Evolutionary conservation across 2,888 invertebrate genomes (phyloP).

Genomic region (Gnatocerus cornutus): DNA sequence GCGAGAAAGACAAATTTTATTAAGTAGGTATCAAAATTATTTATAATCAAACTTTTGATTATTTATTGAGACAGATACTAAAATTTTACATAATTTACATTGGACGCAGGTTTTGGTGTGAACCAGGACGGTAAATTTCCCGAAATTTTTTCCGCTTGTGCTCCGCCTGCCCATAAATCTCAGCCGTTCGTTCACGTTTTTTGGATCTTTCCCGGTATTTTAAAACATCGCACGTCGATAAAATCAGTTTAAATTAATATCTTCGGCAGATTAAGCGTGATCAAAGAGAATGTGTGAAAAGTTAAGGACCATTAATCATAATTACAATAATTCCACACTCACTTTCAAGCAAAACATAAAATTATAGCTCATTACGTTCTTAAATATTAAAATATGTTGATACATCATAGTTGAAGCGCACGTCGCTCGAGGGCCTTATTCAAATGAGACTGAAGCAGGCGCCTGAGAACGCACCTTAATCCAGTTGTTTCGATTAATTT

Average conservation of each 20-base stretch:
- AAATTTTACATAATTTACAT: no score
- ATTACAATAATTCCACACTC: slow-evolving; percentile 63
- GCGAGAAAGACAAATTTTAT: no score
- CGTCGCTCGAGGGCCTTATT: slow-evolving; percentile 56
- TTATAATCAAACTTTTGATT: no score
- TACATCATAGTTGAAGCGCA: slow-evolving; percentile 59
- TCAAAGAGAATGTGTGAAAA: slow-evolving; percentile 60
- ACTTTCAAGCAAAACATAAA: slow-evolving; percentile 61
- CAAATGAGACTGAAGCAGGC: slow-evolving; percentile 54
- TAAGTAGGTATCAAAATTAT: no score
- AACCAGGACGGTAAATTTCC: no score
- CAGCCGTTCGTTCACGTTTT: neutral
- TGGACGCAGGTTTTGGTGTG: no score
- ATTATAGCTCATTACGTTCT: slow-evolving; percentile 64
- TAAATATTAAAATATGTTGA: slow-evolving; percentile 66
- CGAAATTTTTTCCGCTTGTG: neutral
- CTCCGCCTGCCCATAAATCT: slow-evolving; percentile 12
- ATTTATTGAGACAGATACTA: no score
- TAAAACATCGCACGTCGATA: slow-evolving; percentile 43
- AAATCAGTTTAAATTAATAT: slow-evolving; percentile 59
- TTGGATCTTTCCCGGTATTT: slow-evolving; percentile 28
- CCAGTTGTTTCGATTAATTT: slow-evolving; percentile 36
- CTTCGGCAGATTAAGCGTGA: slow-evolving; percentile 59
- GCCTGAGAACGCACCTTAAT: slow-evolving; percentile 51
- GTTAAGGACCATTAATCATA: slow-evolving; percentile 62